These are phyloP conservation scores for Pseudococcus viburni DNA, from an alignment of 2,888 invertebrate species.

Conservation along the genomic window DNA sequence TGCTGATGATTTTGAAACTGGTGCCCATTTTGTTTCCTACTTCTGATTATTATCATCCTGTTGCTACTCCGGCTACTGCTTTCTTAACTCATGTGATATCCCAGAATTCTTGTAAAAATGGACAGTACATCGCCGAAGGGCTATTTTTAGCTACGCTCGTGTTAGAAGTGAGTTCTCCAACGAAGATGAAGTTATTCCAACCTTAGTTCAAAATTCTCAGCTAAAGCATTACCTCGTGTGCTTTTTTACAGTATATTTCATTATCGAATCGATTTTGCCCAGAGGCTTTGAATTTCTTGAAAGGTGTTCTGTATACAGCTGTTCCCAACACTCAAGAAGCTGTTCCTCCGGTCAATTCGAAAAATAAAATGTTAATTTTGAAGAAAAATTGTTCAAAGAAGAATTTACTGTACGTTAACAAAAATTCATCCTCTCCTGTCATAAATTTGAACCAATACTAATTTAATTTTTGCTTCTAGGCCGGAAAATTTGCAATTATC, in stretches of 20 bases:
- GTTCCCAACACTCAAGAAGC: conserved; percentile 32
- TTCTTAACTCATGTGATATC: conserved; percentile 87
- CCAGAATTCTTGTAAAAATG: conserved; percentile 77
- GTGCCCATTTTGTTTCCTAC: conserved; percentile 87
- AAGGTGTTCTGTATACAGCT: conserved; percentile 71
- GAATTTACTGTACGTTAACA: not conserved
- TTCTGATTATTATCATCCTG: conserved; percentile 90
- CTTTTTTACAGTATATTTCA: conserved; percentile 77
- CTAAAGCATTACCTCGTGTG: conserved; percentile 56
- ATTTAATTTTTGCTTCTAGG: not conserved
- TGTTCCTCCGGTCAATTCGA: conserved; percentile 52
- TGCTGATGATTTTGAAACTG: conserved; percentile 84
- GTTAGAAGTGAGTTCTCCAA: conserved; percentile 76
- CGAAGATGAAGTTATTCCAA: not conserved
- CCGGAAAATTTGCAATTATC: not conserved
- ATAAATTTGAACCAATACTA: not conserved
- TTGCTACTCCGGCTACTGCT: conserved; percentile 86
- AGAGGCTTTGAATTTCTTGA: conserved; percentile 83
- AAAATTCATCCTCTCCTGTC: not conserved
- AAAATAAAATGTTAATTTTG: conserved; percentile 56
- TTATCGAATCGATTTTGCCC: conserved; percentile 87
- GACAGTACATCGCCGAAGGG: conserved; percentile 82
- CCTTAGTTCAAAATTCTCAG: too few species aligned
- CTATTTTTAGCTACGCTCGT: conserved; percentile 82
- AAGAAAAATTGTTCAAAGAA: not conserved